These are phyloP conservation scores for Uloborus diversus DNA, from an alignment of 1,140 invertebrate species.

Conservation along the genomic window DNA sequence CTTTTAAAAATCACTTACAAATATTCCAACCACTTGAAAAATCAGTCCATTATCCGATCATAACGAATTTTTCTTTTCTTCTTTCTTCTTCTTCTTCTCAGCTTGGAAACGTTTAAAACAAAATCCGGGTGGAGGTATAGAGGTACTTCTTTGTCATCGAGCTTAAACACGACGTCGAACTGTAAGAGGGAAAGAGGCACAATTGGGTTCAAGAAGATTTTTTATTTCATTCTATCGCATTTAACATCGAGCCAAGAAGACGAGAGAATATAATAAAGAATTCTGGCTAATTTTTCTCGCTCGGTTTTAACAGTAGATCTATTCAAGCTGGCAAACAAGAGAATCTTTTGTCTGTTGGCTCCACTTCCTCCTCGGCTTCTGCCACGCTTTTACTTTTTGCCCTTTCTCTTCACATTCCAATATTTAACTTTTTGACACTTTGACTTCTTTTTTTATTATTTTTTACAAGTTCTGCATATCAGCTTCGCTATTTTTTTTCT, in stretches of 20 bases:
- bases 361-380: neutral
- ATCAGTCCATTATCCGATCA: no score
- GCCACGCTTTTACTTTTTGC: neutral
- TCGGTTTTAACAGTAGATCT: constrained; percentile 1
- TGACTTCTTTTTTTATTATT: no score
- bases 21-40: no score
- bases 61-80: neutral
- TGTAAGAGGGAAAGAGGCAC: neutral
- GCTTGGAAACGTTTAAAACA: no score
- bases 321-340: constrained; percentile 17
- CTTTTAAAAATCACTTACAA: no score
- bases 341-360: neutral
- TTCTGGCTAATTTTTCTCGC: constrained; percentile 35
- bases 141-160: neutral
- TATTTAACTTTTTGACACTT: constrained; percentile 42
- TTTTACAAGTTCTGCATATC: no score
- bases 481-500: no score
- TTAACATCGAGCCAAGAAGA: neutral
- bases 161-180: neutral
- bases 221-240: constrained; percentile 10
- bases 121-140: no score
- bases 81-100: no score
- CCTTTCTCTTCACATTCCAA: constrained; percentile 1
- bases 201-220: neutral
- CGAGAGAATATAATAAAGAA: no score